These are phyloP conservation scores for Brachyrhaphis roseni DNA, from an alignment of 2,797 vertebrate species.

Conservation along the genomic window DNA sequence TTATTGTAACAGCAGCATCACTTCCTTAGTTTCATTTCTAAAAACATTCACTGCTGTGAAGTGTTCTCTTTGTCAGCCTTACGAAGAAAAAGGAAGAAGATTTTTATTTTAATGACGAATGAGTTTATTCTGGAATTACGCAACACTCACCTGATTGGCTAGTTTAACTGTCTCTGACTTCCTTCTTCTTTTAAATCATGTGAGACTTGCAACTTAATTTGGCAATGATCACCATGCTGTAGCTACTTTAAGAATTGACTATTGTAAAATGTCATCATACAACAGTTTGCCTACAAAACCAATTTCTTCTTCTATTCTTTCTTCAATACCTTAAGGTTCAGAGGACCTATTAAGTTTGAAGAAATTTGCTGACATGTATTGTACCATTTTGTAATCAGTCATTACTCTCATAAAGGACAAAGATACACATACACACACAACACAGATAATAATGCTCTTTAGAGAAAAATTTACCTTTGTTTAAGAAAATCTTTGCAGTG, in stretches of 20 bases:
- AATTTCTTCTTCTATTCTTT: neutral
- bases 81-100: slow-evolving; percentile 71
- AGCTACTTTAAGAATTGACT: neutral
- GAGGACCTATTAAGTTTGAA: neutral
- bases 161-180: slow-evolving; percentile 23
- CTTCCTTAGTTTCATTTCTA: slow-evolving; percentile 68
- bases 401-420: neutral
- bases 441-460: neutral
- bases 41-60: slow-evolving; percentile 8
- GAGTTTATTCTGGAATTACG: slow-evolving; percentile 68
- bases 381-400: neutral
- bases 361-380: neutral
- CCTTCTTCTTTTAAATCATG: slow-evolving; percentile 52
- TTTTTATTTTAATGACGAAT: slow-evolving; percentile 39
- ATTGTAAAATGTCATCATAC: neutral
- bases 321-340: neutral
- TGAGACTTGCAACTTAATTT: slow-evolving; percentile 31
- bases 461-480: slow-evolving; percentile 11
- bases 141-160: slow-evolving; percentile 62
- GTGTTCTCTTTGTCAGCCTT: slow-evolving; percentile 18
- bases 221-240: slow-evolving; percentile 3
- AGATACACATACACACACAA: neutral
- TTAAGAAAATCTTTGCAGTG: neutral
- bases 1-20: slow-evolving; percentile 53
- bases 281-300: neutral